These are phyloP conservation scores for Nephrotoma appendiculata DNA, from an alignment of 2,888 invertebrate species.

Conservation along the genomic window DNA sequence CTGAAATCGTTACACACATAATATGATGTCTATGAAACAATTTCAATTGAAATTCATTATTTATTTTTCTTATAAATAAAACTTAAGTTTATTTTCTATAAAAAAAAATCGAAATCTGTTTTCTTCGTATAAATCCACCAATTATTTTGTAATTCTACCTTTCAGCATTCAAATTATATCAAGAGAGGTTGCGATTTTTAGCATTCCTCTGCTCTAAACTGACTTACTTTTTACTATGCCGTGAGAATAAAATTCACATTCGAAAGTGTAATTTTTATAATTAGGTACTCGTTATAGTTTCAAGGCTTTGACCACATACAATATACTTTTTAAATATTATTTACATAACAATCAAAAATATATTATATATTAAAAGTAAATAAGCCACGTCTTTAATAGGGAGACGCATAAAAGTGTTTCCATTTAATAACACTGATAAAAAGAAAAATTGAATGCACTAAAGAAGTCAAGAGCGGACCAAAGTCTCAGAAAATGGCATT, in stretches of 20 bases:
- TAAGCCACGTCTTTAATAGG: too few relatives aligned
- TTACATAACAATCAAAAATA: too few relatives aligned
- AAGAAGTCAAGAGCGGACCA: too few relatives aligned
- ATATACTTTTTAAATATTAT: too few relatives aligned
- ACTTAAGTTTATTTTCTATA: neutral
- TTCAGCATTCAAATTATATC: neutral
- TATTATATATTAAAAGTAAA: too few relatives aligned
- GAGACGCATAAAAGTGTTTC: too few relatives aligned
- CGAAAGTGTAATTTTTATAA: neutral
- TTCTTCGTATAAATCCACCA: neutral
- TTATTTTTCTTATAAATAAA: neutral
- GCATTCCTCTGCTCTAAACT: neutral
- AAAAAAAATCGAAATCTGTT: neutral
- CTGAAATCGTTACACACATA: neutral
- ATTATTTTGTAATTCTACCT: neutral
- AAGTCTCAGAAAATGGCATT: too few relatives aligned
- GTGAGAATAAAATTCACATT: neutral
- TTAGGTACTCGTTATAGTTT: neutral
- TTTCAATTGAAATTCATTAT: neutral
- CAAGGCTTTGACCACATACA: neutral
- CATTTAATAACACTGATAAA: too few relatives aligned
- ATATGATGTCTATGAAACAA: neutral
- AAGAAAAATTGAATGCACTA: too few relatives aligned
- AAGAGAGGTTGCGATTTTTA: neutral
- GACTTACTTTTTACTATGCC: neutral